A percentile compares a stretch with the other conserved stretches of the same genome.
Conservation (phyloP, 2,113 vertebrate species). For the Colaptes auratus region DNA sequence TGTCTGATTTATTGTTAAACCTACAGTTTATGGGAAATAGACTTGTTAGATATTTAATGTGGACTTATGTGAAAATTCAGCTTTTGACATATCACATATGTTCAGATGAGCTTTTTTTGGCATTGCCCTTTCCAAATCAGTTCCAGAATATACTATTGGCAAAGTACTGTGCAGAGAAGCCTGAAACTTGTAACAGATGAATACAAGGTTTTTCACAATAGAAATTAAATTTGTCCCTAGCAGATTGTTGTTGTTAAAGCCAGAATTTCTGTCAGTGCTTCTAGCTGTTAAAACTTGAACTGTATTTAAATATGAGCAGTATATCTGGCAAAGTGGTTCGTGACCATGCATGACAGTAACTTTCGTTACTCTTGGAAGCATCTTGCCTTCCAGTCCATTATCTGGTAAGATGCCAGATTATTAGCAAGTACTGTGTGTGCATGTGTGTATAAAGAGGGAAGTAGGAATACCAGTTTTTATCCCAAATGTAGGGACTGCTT, state of each 20-base stretch:
- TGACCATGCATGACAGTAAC: not conserved
- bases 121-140: not conserved
- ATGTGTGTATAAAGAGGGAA: not conserved
- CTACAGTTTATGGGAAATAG: not conserved
- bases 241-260: not conserved
- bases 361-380: not conserved
- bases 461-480: not conserved
- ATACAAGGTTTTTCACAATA: not conserved
- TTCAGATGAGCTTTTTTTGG: constrained; percentile 17
- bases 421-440: not conserved
- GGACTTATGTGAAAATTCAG: not conserved
- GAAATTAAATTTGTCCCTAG: not conserved
- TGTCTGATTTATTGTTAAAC: not conserved
- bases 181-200: not conserved
- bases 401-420: not conserved
- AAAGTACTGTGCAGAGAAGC: not conserved
- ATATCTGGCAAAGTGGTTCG: not conserved
- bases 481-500: not conserved
- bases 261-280: not conserved
- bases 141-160: not conserved
- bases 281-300: not conserved
- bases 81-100: not conserved
- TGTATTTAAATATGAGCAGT: not conserved
- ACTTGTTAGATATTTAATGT: not conserved
- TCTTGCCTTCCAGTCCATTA: not conserved